Base-by-base conservation (phyloP, 35 echinoderm and acorn worm species). In the Apostichopus parvimensis region DNA sequence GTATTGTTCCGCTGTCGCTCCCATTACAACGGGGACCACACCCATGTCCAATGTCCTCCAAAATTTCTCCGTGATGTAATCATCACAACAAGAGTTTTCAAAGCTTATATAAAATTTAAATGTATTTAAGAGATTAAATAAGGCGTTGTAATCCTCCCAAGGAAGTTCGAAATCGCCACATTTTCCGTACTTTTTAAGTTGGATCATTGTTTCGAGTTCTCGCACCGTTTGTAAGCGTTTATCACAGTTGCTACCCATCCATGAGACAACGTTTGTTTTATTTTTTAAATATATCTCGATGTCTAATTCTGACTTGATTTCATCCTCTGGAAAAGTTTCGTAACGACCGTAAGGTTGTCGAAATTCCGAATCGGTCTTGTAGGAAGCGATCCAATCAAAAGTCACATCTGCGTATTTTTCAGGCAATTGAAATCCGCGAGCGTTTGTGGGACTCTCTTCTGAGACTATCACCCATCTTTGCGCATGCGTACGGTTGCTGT, bases 231-330 rank as follows among this genome's bases (percentile, higher is more conserved):
- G 52, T 13, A 86, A 82, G 34, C 93, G 88, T 55, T 34, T 90
- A 12, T 94, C 93, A 55, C 93, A 94, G 89, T 89, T 26, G 57
- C 87, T 91, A 53, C 65, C 88, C 59, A 94, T 83, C 93, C 93
- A 94, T 70, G 87, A 77, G 22, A 94, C 73, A 1, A 91, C 56
- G 22, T 91, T 54, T 13, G 79, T 73, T 24, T 94, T 94, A 18
- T 75, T 87, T 23, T 18, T 18, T n/a, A 91, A 11, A 24, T 15
- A 78, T 65, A 15, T 71, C 9, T 45, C 13, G 13, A 78, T 2
- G 71, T 73, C 73, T 13, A 22, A 54, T 6, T 75, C 88, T 21
- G 6, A 21, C 1, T 25, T 25, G 26, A 28, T 17, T 18, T 9
- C 34, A 4, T 73, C 20, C 6, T 45, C 24, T 2, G 85, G 22